These are phyloP conservation scores for Otolemur crassicaudatus DNA, from an alignment of 2,797 vertebrate genomes.

Conservation along the genomic window DNA sequence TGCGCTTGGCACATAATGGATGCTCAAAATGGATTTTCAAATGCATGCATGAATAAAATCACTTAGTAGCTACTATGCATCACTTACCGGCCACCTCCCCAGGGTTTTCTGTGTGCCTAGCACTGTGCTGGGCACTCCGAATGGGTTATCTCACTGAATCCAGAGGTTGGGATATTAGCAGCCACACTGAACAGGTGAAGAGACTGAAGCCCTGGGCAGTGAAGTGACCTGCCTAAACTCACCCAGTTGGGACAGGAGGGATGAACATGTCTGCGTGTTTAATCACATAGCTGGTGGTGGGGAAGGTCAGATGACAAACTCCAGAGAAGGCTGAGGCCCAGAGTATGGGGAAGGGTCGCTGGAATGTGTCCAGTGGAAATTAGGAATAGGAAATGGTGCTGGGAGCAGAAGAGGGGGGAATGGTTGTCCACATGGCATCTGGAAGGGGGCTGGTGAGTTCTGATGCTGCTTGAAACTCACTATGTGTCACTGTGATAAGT, in stretches of 20 bases:
- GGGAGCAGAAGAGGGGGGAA: background rate
- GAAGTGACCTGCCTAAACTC: background rate
- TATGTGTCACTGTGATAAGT: background rate
- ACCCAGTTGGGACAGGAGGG: background rate
- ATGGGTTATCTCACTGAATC: background rate
- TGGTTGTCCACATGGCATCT: background rate
- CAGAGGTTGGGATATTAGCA: background rate
- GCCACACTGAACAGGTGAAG: background rate
- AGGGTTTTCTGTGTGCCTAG: background rate
- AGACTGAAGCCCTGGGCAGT: background rate
- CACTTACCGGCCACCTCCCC: background rate
- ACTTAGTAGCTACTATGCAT: background rate
- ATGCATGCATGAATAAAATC: background rate
- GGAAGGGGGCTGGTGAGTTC: background rate
- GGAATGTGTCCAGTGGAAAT: no score
- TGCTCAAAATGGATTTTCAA: background rate
- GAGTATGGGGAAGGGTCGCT: background rate
- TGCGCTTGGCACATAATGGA: background rate
- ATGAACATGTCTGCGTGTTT: background rate
- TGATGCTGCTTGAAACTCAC: fast-evolving
- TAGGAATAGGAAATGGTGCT: background rate
- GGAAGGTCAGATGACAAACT: background rate
- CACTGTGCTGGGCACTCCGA: background rate
- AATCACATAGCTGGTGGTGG: background rate
- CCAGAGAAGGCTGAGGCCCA: background rate